Evolutionary conservation across 2,113 vertebrate genomes (phyloP).

Genomic region (Zingel zingel): DNA sequence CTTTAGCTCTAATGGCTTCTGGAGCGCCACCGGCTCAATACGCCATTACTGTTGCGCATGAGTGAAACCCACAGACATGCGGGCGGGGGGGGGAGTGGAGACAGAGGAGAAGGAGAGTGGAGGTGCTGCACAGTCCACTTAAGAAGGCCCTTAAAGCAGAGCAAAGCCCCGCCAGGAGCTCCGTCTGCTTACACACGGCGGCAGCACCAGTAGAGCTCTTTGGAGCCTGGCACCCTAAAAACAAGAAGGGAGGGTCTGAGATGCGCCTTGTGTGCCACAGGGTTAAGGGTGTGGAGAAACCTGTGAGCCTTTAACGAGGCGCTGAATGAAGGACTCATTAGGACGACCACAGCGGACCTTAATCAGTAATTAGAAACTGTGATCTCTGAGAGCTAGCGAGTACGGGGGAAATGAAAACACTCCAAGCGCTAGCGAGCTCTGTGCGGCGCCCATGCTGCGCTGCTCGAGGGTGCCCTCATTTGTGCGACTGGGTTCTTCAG

Average conservation of each 20-base stretch:
- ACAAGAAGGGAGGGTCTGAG: slow-evolving; percentile 44
- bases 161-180: slow-evolving; percentile 45
- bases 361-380: slow-evolving; percentile 77
- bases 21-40: slow-evolving; percentile 72
- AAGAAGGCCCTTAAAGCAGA: slow-evolving; percentile 13
- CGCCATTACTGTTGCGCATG: slow-evolving; percentile 72
- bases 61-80: slow-evolving; percentile 55
- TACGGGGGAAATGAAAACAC: slow-evolving; percentile 65
- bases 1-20: slow-evolving; percentile 75
- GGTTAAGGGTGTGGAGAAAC: slow-evolving; percentile 57
- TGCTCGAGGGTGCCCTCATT: slow-evolving; percentile 71
- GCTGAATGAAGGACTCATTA: slow-evolving; percentile 78
- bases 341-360: slow-evolving; percentile 68
- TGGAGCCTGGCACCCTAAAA: slow-evolving; percentile 30
- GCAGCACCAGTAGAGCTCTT: slow-evolving; percentile 1
- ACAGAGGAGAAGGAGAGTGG: slow-evolving; percentile 30
- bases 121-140: slow-evolving; percentile 35
- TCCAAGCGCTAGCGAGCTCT: slow-evolving; percentile 40
- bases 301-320: slow-evolving; percentile 75
- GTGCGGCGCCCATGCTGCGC: slow-evolving; percentile 53
- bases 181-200: slow-evolving; percentile 60
- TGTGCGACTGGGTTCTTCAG: slow-evolving; percentile 55
- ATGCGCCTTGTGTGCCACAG: slow-evolving; percentile 15
- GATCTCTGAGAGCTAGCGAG: slow-evolving; percentile 69
- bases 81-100: slow-evolving; percentile 4